A percentile compares a stretch with the other conserved stretches of the same genome.
phyloP scores from a whole-genome alignment of 2,888 invertebrate genomes.

The Margaritifera margaritifera region DNA sequence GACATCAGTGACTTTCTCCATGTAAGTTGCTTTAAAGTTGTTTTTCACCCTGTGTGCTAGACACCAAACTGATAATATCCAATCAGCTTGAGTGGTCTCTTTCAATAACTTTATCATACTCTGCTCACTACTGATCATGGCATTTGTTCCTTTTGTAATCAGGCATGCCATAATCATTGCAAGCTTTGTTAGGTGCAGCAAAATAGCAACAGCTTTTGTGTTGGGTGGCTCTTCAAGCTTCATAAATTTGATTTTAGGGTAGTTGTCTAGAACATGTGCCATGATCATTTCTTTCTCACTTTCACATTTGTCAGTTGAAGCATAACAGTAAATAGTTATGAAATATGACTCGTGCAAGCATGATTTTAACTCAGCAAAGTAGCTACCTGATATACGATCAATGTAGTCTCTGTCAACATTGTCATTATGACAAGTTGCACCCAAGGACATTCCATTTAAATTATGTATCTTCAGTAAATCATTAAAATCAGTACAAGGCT shows the following conservation, averaged over 20 bases:
- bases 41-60: slow-evolving; percentile 24
- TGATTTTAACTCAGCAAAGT: slow-evolving; percentile 8
- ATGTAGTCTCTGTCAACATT: slow-evolving; percentile 11
- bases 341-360: no score
- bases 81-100: slow-evolving; percentile 3
- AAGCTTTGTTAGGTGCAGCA: slow-evolving; percentile 11
- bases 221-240: slow-evolving; percentile 23
- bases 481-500: slow-evolving; percentile 7
- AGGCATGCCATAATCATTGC: slow-evolving; percentile 12
- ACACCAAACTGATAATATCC: slow-evolving; percentile 16
- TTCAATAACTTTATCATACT: slow-evolving; percentile 17
- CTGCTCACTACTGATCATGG: slow-evolving; percentile 16
- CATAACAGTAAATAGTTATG: slow-evolving; percentile 30
- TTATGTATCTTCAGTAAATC: slow-evolving; percentile 10
- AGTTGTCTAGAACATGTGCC: slow-evolving; percentile 17
- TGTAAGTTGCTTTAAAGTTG: slow-evolving; percentile 14
- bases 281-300: slow-evolving; percentile 26
- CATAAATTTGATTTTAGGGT: slow-evolving; percentile 22
- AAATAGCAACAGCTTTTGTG: slow-evolving; percentile 21
- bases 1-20: slow-evolving; percentile 14
- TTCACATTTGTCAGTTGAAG: slow-evolving; percentile 25
- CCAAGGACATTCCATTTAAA: slow-evolving; percentile 6
- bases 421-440: slow-evolving; percentile 15
- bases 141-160: slow-evolving; percentile 26
- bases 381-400: slow-evolving; percentile 13